Evolutionary conservation across 2,797 vertebrate species (phyloP).

Genomic region (Sebastes matsubarae): DNA sequence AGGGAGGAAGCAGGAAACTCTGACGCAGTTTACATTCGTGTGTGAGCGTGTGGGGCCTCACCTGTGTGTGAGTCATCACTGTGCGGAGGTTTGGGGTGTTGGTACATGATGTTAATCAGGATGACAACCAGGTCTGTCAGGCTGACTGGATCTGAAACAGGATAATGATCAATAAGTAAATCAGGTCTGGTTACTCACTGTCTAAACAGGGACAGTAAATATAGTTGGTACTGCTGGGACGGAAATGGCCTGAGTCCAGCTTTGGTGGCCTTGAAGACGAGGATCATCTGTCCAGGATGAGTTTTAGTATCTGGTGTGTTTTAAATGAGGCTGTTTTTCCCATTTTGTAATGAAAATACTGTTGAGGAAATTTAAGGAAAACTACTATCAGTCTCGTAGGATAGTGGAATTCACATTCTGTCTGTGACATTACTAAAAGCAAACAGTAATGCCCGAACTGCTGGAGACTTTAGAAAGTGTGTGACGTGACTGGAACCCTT

Average conservation of each 20-base stretch:
- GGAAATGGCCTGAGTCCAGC: neutral
- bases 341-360: neutral
- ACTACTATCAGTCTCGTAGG: neutral
- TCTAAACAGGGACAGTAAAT: neutral
- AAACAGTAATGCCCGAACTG: neutral
- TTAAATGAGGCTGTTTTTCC: neutral
- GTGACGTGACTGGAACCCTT: neutral
- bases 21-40: neutral
- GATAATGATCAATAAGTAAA: neutral
- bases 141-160: conserved; percentile 82
- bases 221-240: neutral
- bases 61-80: conserved; percentile 79
- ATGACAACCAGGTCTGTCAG: conserved; percentile 88
- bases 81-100: conserved; percentile 80
- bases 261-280: neutral
- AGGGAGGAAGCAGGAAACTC: neutral
- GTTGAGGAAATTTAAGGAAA: neutral
- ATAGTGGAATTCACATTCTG: neutral
- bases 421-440: neutral
- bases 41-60: conserved; percentile 66
- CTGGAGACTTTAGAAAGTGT: neutral
- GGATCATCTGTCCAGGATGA: neutral
- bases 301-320: neutral
- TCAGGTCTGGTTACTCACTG: neutral
- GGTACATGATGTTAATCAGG: conserved; percentile 89